Evolutionary conservation across 2,888 invertebrate species (phyloP).

Genomic region (Fragum fragum): DNA sequence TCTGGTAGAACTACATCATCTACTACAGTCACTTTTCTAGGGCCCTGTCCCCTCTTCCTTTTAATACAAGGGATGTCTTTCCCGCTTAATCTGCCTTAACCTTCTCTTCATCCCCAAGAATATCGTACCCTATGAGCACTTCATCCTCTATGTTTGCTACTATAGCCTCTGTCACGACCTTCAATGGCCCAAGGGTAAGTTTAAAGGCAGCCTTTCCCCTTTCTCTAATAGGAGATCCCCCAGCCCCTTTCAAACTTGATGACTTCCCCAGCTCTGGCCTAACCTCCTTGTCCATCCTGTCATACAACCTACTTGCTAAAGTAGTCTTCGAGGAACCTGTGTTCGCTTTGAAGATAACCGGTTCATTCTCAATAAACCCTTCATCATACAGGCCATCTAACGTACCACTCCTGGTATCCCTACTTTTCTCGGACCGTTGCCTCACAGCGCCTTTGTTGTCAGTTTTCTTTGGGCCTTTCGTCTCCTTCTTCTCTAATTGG

Average conservation of each 20-base stretch:
- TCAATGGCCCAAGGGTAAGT: too few species aligned
- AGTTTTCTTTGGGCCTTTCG: too few species aligned
- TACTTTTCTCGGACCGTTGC: too few species aligned
- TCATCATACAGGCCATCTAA: conserved; percentile 16
- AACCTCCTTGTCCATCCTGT: background rate
- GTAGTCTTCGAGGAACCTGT: too few species aligned
- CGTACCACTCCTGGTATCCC: background rate
- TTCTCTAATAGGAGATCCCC: conserved; percentile 1
- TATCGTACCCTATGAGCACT: conserved; percentile 47
- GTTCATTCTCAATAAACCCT: conserved; percentile 13
- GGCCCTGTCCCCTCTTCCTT: conserved; percentile 14
- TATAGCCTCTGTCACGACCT: conserved; percentile 28
- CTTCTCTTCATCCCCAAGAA: conserved; percentile 33
- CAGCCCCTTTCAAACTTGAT: conserved; percentile 18
- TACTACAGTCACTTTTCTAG: too few species aligned
- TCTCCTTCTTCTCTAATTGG: too few species aligned
- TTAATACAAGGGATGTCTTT: conserved; percentile 34
- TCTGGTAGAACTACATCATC: too few species aligned
- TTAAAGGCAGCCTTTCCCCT: too few species aligned
- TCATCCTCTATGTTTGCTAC: conserved; percentile 60
- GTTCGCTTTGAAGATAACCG: too few species aligned
- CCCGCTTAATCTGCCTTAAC: too few species aligned
- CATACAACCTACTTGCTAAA: too few species aligned
- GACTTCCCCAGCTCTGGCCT: conserved; percentile 26
- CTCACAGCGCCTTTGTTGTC: too few species aligned